phyloP scores from a whole-genome alignment of 2,797 vertebrate genomes.

The Kryptopterus vitreolus region DNA sequence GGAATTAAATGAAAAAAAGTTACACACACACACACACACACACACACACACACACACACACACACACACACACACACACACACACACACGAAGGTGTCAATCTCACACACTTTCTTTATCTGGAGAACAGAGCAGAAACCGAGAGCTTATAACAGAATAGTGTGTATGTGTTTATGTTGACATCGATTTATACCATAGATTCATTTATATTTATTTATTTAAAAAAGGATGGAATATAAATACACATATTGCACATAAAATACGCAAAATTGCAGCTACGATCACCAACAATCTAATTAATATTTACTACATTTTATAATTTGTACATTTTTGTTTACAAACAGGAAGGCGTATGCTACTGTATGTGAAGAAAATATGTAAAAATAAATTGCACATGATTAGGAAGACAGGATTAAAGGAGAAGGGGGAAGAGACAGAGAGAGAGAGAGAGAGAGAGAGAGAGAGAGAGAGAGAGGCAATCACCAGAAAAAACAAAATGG shows the following conservation, averaged over 20 bases:
- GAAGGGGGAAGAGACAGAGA: too few species aligned
- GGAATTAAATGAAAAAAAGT: too few species aligned
- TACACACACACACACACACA: too few species aligned
- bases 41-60: neutral
- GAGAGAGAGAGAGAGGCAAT: neutral
- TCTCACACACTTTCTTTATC: neutral
- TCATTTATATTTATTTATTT: too few species aligned
- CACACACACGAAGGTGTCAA: too few species aligned
- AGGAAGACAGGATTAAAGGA: slow-evolving; percentile 45
- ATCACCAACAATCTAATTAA: neutral
- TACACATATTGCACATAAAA: neutral
- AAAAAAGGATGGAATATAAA: neutral
- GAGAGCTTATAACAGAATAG: neutral
- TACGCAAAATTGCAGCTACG: neutral
- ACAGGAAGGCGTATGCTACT: neutral
- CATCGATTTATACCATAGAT: too few species aligned
- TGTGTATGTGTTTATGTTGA: too few species aligned
- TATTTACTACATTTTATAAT: neutral
- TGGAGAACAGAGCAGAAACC: neutral
- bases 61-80: neutral
- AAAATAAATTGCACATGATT: neutral
- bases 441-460: too few species aligned
- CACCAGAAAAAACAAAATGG: neutral
- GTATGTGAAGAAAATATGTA: neutral
- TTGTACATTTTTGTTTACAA: slow-evolving; percentile 18